Evolutionary conservation across 1,140 invertebrate species (phyloP).

Genomic region (Dinothrombium tinctorium): DNA sequence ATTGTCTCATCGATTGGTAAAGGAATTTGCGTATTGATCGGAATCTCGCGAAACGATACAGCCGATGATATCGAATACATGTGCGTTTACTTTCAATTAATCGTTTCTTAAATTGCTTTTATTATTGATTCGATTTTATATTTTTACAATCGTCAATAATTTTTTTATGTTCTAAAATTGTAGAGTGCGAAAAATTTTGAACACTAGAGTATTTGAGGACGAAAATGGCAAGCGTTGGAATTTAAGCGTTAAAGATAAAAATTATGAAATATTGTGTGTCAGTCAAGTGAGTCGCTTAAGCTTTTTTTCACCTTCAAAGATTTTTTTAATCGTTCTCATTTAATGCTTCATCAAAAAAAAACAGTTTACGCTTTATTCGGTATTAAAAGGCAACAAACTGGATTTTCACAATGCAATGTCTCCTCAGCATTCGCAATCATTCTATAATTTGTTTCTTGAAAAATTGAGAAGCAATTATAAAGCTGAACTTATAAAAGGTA

Average conservation of each 20-base stretch:
- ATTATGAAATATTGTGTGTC: conserved; percentile 30
- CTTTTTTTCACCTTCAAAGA: not conserved
- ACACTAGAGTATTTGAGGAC: conserved; percentile 55
- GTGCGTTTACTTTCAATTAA: no score
- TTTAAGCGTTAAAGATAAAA: conserved; percentile 42
- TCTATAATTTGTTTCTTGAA: conserved; percentile 52
- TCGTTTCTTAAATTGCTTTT: no score
- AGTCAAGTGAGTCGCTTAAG: conserved; percentile 33
- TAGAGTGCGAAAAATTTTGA: conserved; percentile 55
- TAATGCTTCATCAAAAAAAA: conserved; percentile 17
- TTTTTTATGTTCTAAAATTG: conserved; percentile 17
- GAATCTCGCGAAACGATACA: conserved; percentile 51
- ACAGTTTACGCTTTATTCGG: conserved; percentile 65
- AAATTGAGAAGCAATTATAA: conserved; percentile 39
- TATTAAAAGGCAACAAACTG: conserved; percentile 69
- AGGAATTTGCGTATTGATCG: conserved; percentile 63
- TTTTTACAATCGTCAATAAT: not conserved
- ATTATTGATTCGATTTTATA: conserved; percentile 6
- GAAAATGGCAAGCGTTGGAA: conserved; percentile 49
- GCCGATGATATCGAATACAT: conserved; percentile 58
- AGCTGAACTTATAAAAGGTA: conserved; percentile 55
- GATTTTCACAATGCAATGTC: conserved; percentile 75
- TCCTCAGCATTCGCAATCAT: conserved; percentile 39
- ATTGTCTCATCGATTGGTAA: conserved; percentile 51
- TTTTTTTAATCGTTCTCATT: not conserved